These are phyloP conservation scores for Corydoras sp. DNA, from an alignment of 2,113 vertebrate species.

Conservation along the genomic window DNA sequence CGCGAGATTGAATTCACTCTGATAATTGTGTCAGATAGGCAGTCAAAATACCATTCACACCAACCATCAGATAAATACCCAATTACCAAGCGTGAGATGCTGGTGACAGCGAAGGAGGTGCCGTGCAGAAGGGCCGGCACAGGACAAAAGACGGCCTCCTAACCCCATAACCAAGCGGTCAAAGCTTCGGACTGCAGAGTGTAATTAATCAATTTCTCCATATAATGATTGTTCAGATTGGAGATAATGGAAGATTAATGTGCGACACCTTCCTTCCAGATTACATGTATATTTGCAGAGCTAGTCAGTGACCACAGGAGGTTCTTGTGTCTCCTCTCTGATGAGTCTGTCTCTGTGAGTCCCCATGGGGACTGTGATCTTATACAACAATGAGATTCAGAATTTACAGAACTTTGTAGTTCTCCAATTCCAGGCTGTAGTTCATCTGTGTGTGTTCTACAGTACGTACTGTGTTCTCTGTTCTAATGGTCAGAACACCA, in stretches of 20 bases:
- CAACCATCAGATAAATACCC: constrained; percentile 91
- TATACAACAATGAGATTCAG: no score
- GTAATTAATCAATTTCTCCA: constrained; percentile 67
- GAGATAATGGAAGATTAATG: constrained; percentile 64
- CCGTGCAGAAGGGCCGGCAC: constrained; percentile 21
- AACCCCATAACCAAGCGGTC: constrained; percentile 48
- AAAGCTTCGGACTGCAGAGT: constrained; percentile 46
- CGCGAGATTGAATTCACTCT: constrained; percentile 70
- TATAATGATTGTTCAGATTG: constrained; percentile 55
- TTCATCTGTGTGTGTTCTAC: no score
- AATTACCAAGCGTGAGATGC: constrained; percentile 81
- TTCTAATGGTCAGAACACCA: no score
- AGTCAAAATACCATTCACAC: constrained; percentile 66
- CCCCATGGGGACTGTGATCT: no score
- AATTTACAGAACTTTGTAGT: no score
- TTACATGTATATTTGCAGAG: constrained; percentile 42
- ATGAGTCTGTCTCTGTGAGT: neutral
- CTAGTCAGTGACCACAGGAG: constrained; percentile 48
- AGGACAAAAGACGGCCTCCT: constrained; percentile 42
- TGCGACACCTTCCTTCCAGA: constrained; percentile 31
- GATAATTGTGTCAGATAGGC: constrained; percentile 90
- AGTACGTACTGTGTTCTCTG: no score
- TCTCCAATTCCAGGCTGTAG: no score
- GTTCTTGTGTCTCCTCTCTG: neutral
- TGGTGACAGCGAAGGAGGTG: constrained; percentile 46